Evolutionary conservation across 2,888 invertebrate genomes (phyloP), one percentile per base, ranked within the genome.

Genomic region (Drosophila incognita): DNA sequence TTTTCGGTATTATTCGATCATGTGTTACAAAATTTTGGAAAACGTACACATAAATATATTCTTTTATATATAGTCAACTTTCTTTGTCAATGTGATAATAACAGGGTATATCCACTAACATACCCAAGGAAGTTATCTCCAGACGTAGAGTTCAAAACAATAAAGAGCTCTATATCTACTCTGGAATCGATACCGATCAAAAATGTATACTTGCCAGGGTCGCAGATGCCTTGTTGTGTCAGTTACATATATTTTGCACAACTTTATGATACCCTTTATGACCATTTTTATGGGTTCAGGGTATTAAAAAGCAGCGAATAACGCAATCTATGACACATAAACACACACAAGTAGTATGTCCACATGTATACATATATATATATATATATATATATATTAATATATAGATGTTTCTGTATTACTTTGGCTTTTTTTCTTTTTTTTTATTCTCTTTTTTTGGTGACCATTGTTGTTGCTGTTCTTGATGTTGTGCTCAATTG

Each of bases 401-500:
- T 54, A 64, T 69, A 79, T 57, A 68, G 8, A 66, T 60, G 46
- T 69, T 66, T 61, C 56, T 57, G 65, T 62, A 72, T 70, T 58
- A 73, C 59, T 62, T 84, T 78, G 42, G 61, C 46, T 61, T 53
- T 79, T 83, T 74, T 36, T 52, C 66, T 74, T 70, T 74, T 67
- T 81, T 79, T 69, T 74, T 71, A 70, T 58, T 54, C 72, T 82
- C 72, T 33, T 54, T 69, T 82, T 72, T 75, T 72, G 81, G 70
- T 62, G 57, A 40, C 79, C 68, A 77, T 87, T 87, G 74, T 79
- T 82, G 69, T 54, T 65, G 59, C 42, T 66, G 57, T 59, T 24
- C 46, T 46, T 79, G 63, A 63, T 82, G 70, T 75, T 76, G 83
- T 83, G 75, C 88, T 80, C 90, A 87, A 87, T 87, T 87, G 87